Evolutionary conservation across 2,888 invertebrate genomes (phyloP), one percentile per base, ranked within the genome.

Genomic region (Linnaemya tessellans): DNA sequence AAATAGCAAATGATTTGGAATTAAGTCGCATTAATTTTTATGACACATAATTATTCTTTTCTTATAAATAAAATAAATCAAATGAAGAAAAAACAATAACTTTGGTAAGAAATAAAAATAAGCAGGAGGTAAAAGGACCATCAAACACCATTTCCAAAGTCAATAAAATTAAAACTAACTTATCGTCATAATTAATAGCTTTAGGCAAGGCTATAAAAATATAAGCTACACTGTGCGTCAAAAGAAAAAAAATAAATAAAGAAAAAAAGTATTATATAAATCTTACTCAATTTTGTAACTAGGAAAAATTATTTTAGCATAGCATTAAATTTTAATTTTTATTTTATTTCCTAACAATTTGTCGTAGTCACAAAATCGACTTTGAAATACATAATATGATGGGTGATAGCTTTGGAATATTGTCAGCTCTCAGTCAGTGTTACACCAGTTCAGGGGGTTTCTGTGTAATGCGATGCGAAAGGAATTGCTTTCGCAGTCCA

Each of bases 1-100:
- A 79, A 51, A 41, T 9, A 71, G 70, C 58, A 38, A 74, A 65
- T 64, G 22, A 38, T 56, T 78, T 54, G 49, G 64, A 70, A 78
- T 54, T 43, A 71, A 58, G 75, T 1, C 49, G 22, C 20, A 49
- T 58, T 41, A 3, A 18, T 73, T 74, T 35, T 62, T 49, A 22
- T 46, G 9, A 20, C n/a, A 15, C 5, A n/a, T 54, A 38, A 15
- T 51, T 30, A 3, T 18, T 30, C 25, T 43, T 71, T 41, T 56
- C 41, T 25, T 22, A 22, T 9, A 43, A 58, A 43, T 43, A n/a
- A 71, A 58, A 18, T 1, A 51, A 7, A 51, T 9, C 18, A 51
- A 15, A 30, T 30, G 5, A 20, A 51, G 20, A 51, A 7, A 20
- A 20, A 20, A 51, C 1, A 18, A 18, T 0, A 49, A 9, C 20